A percentile compares a stretch with the other conserved stretches of the same genome.
Evolutionary conservation across 2,797 vertebrate species (phyloP).

Genomic region (Coendou prehensilis): DNA sequence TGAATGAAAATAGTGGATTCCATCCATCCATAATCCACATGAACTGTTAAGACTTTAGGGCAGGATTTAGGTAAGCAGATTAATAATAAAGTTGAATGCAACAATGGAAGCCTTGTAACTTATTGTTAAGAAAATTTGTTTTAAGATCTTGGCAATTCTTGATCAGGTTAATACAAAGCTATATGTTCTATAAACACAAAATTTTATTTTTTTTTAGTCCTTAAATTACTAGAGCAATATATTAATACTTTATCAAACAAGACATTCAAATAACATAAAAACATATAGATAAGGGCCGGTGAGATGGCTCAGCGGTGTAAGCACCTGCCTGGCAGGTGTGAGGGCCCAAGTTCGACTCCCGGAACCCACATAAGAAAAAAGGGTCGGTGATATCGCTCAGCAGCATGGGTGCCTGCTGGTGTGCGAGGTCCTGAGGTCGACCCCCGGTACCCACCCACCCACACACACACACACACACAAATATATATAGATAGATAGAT

Average conservation of each 20-base stretch:
- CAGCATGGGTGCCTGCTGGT: no score
- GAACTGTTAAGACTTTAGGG: conserved; percentile 74
- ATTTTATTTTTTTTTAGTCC: conserved; percentile 49
- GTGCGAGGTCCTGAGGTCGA: no score
- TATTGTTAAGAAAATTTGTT: conserved; percentile 78
- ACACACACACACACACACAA: no score
- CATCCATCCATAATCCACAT: conserved; percentile 59
- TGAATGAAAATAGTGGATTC: conserved; percentile 73
- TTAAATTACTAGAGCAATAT: background rate
- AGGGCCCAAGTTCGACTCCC: no score
- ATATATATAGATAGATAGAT: background rate
- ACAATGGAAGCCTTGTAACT: conserved; percentile 67
- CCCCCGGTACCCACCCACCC: no score
- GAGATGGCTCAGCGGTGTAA: no score
- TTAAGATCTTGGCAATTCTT: conserved; percentile 63
- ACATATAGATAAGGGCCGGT: background rate
- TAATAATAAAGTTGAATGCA: conserved; percentile 72
- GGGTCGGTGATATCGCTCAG: no score
- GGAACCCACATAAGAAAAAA: no score
- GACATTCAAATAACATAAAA: conserved; percentile 31
- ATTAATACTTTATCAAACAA: background rate
- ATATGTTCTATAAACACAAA: conserved; percentile 25
- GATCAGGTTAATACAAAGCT: background rate
- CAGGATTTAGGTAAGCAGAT: conserved; percentile 83
- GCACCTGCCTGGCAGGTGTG: no score